phyloP scores from a whole-genome alignment of 2,113 vertebrate species.

The Labrus mixtus region DNA sequence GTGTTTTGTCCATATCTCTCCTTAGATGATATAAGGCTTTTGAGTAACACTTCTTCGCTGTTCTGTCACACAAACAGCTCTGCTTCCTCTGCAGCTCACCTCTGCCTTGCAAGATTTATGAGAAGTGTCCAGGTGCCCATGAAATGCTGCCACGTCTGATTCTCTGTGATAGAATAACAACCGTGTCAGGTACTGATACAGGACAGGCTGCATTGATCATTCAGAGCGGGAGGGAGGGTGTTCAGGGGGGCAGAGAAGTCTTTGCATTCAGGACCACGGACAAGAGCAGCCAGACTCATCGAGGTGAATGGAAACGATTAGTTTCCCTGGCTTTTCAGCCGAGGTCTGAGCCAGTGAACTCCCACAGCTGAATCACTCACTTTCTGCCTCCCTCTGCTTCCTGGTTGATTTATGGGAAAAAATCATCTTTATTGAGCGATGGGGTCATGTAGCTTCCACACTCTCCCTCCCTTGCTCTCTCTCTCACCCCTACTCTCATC shows the following conservation, averaged over 20 bases:
- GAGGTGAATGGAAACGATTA: slow-evolving; percentile 70
- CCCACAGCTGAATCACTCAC: slow-evolving; percentile 64
- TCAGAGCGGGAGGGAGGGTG: slow-evolving; percentile 3
- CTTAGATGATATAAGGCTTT: slow-evolving; percentile 29
- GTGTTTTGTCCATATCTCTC: slow-evolving; percentile 31
- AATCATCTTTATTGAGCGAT: slow-evolving; percentile 77
- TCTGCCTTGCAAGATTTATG: slow-evolving; percentile 67
- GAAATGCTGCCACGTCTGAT: slow-evolving; percentile 72
- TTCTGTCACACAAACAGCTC: slow-evolving; percentile 13
- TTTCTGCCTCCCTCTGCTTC: slow-evolving; percentile 54
- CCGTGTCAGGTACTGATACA: slow-evolving; percentile 52
- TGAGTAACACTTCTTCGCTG: slow-evolving; percentile 8
- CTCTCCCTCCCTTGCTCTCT: slow-evolving; percentile 19
- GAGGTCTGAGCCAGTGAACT: slow-evolving; percentile 66
- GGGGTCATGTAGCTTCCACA: slow-evolving; percentile 59
- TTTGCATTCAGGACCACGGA: slow-evolving; percentile 60
- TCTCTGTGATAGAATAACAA: slow-evolving; percentile 71
- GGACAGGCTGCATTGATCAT: slow-evolving; percentile 59
- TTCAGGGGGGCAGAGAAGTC: slow-evolving; percentile 19
- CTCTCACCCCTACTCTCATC: slow-evolving; percentile 20
- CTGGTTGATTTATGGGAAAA: slow-evolving; percentile 72
- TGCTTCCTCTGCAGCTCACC: slow-evolving; percentile 44
- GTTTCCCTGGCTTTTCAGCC: slow-evolving; percentile 63
- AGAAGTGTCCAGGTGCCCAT: slow-evolving; percentile 60
- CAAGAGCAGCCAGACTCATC: slow-evolving; percentile 49